Evolutionary conservation across 2,888 invertebrate species (phyloP).

Genomic region (Agrilus biguttatus): DNA sequence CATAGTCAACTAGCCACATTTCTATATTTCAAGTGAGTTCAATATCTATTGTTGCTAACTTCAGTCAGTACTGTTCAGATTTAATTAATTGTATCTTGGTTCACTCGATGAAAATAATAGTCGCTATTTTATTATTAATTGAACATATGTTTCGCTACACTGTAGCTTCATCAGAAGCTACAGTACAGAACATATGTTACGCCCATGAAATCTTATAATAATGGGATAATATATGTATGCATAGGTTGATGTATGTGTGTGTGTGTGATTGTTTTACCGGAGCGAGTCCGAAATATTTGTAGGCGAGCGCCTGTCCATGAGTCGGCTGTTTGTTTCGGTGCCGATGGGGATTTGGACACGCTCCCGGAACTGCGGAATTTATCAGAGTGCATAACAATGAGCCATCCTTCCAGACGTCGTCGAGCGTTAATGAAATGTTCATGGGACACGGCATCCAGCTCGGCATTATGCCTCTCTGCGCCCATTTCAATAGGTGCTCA

Average conservation of each 20-base stretch:
- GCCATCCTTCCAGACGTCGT: slow-evolving; percentile 40
- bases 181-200: too few species aligned
- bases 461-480: slow-evolving; percentile 17
- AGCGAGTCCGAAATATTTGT: slow-evolving; percentile 43
- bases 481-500: slow-evolving; percentile 25
- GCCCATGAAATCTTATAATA: too few species aligned
- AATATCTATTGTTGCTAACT: too few species aligned
- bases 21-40: too few species aligned
- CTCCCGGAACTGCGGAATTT: slow-evolving; percentile 43
- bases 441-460: slow-evolving; percentile 18
- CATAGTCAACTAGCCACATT: too few species aligned
- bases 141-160: too few species aligned
- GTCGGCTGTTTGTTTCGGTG: slow-evolving; percentile 35
- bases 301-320: slow-evolving; percentile 45
- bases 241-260: not conserved
- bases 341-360: slow-evolving; percentile 37
- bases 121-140: too few species aligned
- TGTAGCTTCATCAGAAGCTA: too few species aligned
- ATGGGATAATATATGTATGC: not conserved
- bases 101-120: too few species aligned
- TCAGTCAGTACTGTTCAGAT: too few species aligned
- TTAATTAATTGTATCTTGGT: too few species aligned
- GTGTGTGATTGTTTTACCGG: slow-evolving; percentile 32
- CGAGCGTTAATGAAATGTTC: slow-evolving; percentile 33
- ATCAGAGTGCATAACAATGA: slow-evolving; percentile 44